Percentiles rank a stretch among this genome's conserved stretches.
phyloP scores from a whole-genome alignment of 2,113 vertebrate species.

The Nothoprocta pentlandii region DNA sequence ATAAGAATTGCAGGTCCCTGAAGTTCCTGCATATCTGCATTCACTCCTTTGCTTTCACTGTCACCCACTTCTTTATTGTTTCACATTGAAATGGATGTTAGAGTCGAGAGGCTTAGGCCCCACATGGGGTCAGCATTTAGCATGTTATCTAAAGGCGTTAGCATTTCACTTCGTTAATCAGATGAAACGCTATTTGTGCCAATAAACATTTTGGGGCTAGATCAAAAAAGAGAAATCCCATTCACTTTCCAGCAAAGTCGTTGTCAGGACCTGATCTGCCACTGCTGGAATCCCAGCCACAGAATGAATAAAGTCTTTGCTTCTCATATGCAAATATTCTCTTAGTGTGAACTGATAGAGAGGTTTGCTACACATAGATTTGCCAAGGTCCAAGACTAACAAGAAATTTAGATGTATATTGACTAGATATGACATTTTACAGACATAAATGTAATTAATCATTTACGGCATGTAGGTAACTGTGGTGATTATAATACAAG shows the following conservation, averaged over 20 bases:
- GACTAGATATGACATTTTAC: conserved; percentile 31
- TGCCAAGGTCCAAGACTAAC: conserved; percentile 44
- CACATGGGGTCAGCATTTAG: not conserved
- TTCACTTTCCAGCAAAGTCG: not conserved
- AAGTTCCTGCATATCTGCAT: not conserved
- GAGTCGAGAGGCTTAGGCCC: not conserved
- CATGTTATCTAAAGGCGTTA: not conserved
- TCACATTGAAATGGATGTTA: not conserved
- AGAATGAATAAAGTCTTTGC: conserved; percentile 1
- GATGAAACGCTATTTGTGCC: conserved; percentile 1
- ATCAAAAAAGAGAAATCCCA: not conserved
- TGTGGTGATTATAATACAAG: conserved; percentile 43
- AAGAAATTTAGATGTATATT: not conserved
- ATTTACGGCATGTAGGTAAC: conserved; percentile 45
- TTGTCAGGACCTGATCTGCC: not conserved
- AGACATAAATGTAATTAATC: conserved; percentile 38
- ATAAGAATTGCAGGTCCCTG: not conserved
- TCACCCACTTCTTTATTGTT: not conserved
- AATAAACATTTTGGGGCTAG: not conserved
- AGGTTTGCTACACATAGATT: not conserved
- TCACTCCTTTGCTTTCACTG: not conserved
- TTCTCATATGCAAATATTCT: conserved; percentile 64
- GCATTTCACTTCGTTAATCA: not conserved
- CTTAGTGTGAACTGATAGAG: not conserved
- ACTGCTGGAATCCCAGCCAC: not conserved